Conservation (phyloP, 1,140 invertebrate genomes). For the Archivesica marissinica region DNA sequence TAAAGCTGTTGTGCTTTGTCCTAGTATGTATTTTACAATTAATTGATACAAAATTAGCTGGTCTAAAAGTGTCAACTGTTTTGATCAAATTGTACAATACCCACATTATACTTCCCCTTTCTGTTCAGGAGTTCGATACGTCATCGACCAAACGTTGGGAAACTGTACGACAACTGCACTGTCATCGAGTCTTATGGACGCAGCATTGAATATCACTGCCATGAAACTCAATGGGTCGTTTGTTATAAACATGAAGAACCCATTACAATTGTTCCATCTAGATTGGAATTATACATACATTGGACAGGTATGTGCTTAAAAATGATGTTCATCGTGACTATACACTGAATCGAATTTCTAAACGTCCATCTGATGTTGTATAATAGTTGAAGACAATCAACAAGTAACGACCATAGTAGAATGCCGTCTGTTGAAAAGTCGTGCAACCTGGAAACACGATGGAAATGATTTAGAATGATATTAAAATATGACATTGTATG, state of each 20-base stretch:
- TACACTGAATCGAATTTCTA: not conserved
- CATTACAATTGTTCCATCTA: slow-evolving; percentile 67
- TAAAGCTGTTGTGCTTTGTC: not conserved
- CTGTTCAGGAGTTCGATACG: slow-evolving; percentile 71
- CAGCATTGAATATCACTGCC: slow-evolving; percentile 49
- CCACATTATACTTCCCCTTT: not conserved
- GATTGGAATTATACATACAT: slow-evolving; percentile 70
- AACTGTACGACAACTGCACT: slow-evolving; percentile 68
- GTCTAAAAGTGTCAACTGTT: not conserved
- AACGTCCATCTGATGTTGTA: too few species aligned
- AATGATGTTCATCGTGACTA: not conserved
- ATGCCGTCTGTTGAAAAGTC: too few species aligned
- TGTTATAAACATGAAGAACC: slow-evolving; percentile 67
- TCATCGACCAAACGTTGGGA: slow-evolving; percentile 66
- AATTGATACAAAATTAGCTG: not conserved
- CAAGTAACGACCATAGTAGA: too few species aligned
- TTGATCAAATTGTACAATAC: not conserved
- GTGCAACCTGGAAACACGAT: too few species aligned
- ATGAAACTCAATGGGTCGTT: slow-evolving; percentile 64
- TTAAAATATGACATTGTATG: too few species aligned
- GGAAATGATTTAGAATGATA: too few species aligned
- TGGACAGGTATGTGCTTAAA: slow-evolving; percentile 66
- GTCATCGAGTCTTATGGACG: slow-evolving; percentile 58
- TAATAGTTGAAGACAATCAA: too few species aligned
- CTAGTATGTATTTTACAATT: not conserved